Evolutionary conservation across 2,113 vertebrate species (phyloP), one percentile per base, ranked within the genome.

Genomic region (Vombatus ursinus): DNA sequence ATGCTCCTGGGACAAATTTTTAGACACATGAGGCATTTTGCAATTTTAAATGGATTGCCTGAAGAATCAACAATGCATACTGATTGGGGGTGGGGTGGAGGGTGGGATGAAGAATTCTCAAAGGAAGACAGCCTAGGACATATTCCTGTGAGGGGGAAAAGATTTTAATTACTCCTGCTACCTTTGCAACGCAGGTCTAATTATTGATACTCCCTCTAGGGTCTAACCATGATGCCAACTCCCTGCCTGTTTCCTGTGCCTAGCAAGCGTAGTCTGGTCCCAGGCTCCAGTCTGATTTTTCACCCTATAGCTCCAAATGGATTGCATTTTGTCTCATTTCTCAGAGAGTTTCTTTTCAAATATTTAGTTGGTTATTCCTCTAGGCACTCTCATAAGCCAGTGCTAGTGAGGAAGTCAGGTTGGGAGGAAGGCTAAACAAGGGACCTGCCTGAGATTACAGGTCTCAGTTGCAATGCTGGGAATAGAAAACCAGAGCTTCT

Each of bases 31-130:
- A 92, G 84, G 51, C 23, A 0, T 94, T 92, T 94, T 92, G 52
- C 94, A 54, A 31, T 51, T 96, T 89, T 90, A 47, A 84, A 95
- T 95, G 90, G 23, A 84, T 95, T 95, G 92, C 52, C 57, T n/a
- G 25, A 94, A 96, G 95, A 94, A 89, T 57, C 84, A 96, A 50
- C 92, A 68, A 90, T 68, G 61, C 50, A 77, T 7, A 44, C 19
- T 77, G 94, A 37, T 31, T 52, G 8, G 53, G 19, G 31, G 22
- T 50, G 16, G 68, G 37, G n/a, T n/a, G 61, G 61, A 6, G n/a
- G 37, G 54, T 84, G 44, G 26, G 16, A 57, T 22, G 6, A 0
- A 50, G 44, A 89, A 2, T 61, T 24, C 89, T 94, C 94, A 61
- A 51, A 95, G 77, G 96, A 92, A 95, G 93, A 95, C 22, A 84